A percentile compares a stretch with the other conserved stretches of the same genome.
phyloP scores from a whole-genome alignment of 2,888 invertebrate species.

The Galeopsomyia nigrocyanea region DNA sequence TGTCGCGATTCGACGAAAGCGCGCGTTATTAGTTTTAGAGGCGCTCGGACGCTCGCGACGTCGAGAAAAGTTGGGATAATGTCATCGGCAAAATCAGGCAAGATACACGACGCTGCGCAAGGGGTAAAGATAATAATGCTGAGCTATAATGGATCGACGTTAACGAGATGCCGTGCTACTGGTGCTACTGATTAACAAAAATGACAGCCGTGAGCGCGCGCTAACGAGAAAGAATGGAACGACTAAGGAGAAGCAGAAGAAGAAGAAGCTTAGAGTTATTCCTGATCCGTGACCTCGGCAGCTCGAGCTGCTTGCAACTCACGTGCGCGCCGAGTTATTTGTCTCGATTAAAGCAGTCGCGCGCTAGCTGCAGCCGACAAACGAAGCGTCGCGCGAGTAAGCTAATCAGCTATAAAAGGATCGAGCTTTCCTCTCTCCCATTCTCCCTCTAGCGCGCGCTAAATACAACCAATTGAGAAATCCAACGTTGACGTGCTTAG shows the following conservation, averaged over 20 bases:
- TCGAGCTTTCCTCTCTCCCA: neutral
- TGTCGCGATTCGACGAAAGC: neutral
- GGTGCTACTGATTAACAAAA: conserved; percentile 25
- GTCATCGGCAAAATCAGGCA: too few species aligned
- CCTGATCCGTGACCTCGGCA: conserved; percentile 33
- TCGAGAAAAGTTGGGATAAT: too few species aligned
- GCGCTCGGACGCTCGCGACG: too few species aligned
- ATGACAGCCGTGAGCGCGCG: conserved; percentile 11
- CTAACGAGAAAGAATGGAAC: conserved; percentile 33
- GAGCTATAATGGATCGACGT: too few species aligned
- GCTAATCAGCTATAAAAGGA: conserved; percentile 39
- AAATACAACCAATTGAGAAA: conserved; percentile 22
- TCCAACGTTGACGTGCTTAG: neutral
- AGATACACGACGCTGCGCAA: too few species aligned
- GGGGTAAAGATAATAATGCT: too few species aligned
- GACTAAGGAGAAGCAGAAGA: conserved; percentile 13
- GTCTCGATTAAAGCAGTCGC: conserved; percentile 39
- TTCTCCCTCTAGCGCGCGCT: neutral
- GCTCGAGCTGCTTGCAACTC: conserved; percentile 25
- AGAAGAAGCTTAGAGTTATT: conserved; percentile 36
- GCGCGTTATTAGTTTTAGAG: conserved; percentile 5
- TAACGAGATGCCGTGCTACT: too few species aligned
- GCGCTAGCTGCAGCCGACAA: conserved; percentile 1
- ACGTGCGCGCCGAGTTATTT: conserved; percentile 37
- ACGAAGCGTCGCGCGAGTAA: conserved; percentile 23